A percentile compares a stretch with the other conserved stretches of the same genome.
Evolutionary conservation across 2,113 vertebrate genomes (phyloP).

Genomic region (Clupea harengus): DNA sequence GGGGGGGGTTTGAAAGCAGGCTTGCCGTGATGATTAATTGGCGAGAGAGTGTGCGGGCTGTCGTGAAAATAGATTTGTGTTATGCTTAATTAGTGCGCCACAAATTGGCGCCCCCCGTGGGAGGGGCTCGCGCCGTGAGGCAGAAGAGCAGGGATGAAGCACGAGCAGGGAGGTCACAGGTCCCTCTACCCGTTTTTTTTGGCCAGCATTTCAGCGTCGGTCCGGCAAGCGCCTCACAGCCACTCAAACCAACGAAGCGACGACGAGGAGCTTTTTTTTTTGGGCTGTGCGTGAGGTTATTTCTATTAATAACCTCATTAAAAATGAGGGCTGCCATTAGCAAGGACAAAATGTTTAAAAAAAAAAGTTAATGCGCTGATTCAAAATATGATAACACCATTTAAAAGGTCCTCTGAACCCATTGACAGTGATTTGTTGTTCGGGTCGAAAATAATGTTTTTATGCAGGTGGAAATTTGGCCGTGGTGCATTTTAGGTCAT

Average conservation of each 20-base stretch:
- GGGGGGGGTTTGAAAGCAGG: constrained; percentile 8
- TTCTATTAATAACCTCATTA: constrained; percentile 10
- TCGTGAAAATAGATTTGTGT: constrained; percentile 40
- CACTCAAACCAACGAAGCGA: not conserved
- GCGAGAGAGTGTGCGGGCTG: not conserved
- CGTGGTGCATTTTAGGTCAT: not conserved
- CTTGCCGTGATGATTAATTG: constrained; percentile 43
- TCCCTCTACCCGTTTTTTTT: not conserved
- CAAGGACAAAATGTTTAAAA: not conserved
- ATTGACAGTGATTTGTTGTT: not conserved
- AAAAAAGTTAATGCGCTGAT: not conserved
- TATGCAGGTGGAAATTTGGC: not conserved
- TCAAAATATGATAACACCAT: not conserved
- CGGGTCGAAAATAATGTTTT: not conserved
- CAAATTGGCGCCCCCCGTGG: constrained; percentile 21
- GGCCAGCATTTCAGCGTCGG: no score
- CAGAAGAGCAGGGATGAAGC: not conserved
- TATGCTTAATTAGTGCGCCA: constrained; percentile 44
- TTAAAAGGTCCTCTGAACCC: not conserved
- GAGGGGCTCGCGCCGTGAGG: not conserved
- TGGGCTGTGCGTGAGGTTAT: not conserved
- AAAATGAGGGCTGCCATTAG: not conserved
- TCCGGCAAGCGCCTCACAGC: not conserved
- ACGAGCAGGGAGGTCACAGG: not conserved
- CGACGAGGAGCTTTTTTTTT: not conserved